A percentile compares a stretch with the other conserved stretches of the same genome.
Conservation (phyloP, 2,888 invertebrate species). For the Incurvaria masculella region DNA sequence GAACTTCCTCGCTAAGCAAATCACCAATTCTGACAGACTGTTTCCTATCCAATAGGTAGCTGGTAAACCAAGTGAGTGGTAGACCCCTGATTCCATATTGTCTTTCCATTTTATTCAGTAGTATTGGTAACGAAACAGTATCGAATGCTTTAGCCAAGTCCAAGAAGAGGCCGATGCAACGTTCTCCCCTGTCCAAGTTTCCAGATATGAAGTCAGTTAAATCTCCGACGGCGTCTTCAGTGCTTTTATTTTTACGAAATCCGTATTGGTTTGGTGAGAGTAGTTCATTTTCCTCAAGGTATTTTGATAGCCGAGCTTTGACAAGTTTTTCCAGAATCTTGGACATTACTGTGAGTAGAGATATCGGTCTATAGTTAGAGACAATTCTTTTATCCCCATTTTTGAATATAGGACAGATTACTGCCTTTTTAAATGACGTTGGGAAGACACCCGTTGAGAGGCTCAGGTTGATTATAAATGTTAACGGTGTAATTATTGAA, state of each 20-base stretch:
- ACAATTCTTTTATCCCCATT: background rate
- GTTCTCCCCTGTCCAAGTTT: background rate
- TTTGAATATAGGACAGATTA: conserved; percentile 1
- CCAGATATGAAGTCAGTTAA: background rate
- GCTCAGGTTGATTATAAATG: conserved; percentile 1
- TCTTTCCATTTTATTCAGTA: conserved; percentile 1
- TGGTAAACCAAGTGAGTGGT: background rate
- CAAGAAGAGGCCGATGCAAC: background rate
- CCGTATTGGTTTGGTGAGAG: background rate
- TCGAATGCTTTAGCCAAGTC: background rate
- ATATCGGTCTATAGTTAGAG: conserved; percentile 3
- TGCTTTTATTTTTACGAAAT: background rate
- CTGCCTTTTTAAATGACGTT: conserved; percentile 1
- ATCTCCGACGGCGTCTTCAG: conserved; percentile 2
- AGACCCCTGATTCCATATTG: conserved; percentile 3
- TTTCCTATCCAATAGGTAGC: too few species aligned
- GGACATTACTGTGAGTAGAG: conserved; percentile 1
- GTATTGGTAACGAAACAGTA: background rate
- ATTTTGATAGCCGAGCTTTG: conserved; percentile 1
- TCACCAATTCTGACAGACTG: too few species aligned
- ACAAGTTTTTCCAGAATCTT: conserved; percentile 3
- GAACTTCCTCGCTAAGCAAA: too few species aligned
- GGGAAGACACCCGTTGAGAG: conserved; percentile 1
- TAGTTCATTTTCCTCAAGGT: background rate
- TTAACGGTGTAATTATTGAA: background rate